Conservation (phyloP, 2,113 vertebrate species). For the Urocolius indicus region DNA sequence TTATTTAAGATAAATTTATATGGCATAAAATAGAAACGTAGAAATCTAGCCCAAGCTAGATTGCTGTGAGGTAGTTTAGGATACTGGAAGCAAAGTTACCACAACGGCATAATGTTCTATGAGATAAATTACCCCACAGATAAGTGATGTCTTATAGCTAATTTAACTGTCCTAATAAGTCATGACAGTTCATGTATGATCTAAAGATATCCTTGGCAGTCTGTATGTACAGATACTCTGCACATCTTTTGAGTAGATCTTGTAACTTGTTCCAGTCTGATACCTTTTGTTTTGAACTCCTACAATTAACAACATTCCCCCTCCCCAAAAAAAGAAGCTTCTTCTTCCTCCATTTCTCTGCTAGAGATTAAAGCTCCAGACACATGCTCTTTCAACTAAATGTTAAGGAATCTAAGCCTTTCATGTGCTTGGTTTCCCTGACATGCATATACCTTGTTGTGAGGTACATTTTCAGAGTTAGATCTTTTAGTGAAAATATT, state of each 20-base stretch:
- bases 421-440: neutral
- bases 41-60: neutral
- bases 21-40: neutral
- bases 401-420: neutral
- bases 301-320: neutral
- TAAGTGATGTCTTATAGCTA: neutral
- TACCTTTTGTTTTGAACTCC: neutral
- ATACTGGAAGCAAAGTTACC: neutral
- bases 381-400: neutral
- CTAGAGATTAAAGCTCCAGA: neutral
- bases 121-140: neutral
- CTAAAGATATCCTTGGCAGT: neutral
- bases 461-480: neutral
- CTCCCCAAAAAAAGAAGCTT: neutral
- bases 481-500: neutral
- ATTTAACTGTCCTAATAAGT: neutral
- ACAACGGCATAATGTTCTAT: neutral
- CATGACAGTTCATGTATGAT: neutral
- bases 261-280: neutral
- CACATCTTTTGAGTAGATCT: neutral
- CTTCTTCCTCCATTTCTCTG: neutral
- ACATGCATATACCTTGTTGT: neutral
- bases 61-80: neutral
- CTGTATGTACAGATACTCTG: neutral
- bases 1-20: neutral